Evolutionary conservation across 2,797 vertebrate genomes (phyloP), one percentile per base, ranked within the genome.

Genomic region (Crocidura indochinensis): DNA sequence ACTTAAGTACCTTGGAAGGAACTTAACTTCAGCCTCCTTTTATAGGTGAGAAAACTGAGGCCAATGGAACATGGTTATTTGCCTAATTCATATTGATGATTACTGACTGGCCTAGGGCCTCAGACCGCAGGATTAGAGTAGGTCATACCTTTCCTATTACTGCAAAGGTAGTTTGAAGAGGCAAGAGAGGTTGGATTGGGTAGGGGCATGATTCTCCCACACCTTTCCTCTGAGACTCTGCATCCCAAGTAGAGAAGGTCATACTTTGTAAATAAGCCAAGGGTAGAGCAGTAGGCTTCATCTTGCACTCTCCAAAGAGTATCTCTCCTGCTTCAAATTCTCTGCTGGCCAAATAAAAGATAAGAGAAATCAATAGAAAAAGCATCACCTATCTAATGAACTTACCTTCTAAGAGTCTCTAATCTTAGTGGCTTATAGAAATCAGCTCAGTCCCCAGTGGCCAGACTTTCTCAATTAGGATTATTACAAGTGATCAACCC

Each of bases 1-100:
- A 38, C 38, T 38, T 38, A 38, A 38, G 38, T 38, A 2, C 3
- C 46, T 51, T 10, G 10, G 46, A 26, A 67, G 17, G 53, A 19
- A 80, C 68, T 79, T 15, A 49, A 83, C 46, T 76, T 47, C 53
- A 46, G 38, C 11, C 12, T 78, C 65, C 68, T 15, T 51, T 46
- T 68, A 64, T 44, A 85, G 71, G 38, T 87, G 60, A 88, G 49
- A 29, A 86, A 72, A 64, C 20, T 9, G 38, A 86, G 27, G 4
- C 73, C 62, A 15, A 38, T 1, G 12, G 22, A 15, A 46, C 27
- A 27, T 11, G 19, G 64, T 49, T 31, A 75, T 5, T 44, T 75
- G 44, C 53, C 20, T 53, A 56, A 46, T 22, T 68, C 31, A n/a
- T 38, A 2, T 38, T 2, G 3, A 10, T 29, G 26, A 10, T 10